Evolutionary conservation across 2,888 invertebrate species (phyloP).

Genomic region (Anodontia alba): DNA sequence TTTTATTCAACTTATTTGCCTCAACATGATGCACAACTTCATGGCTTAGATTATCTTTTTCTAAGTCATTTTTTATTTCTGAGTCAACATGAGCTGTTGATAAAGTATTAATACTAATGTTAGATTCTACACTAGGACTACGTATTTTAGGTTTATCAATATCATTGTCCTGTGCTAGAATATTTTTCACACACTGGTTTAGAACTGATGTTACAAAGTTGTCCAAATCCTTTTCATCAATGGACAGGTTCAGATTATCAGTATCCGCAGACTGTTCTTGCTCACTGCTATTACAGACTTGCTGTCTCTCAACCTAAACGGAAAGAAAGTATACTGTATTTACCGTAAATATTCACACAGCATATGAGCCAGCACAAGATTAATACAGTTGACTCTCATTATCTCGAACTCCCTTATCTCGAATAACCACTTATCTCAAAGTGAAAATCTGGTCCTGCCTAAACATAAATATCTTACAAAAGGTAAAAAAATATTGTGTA

Average conservation of each 20-base stretch:
- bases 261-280: background rate
- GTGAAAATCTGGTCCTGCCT: too few species aligned
- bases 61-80: background rate
- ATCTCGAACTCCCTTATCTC: too few species aligned
- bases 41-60: background rate
- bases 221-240: slow-evolving; percentile 24
- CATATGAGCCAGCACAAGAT: too few species aligned
- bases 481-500: too few species aligned
- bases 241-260: background rate
- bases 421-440: too few species aligned
- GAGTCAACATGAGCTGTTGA: background rate
- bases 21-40: too few species aligned
- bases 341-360: too few species aligned
- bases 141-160: background rate
- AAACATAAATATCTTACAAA: too few species aligned
- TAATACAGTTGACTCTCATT: too few species aligned
- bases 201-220: slow-evolving; percentile 37
- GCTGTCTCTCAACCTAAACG: too few species aligned
- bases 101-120: background rate
- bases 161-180: background rate
- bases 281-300: too few species aligned
- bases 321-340: too few species aligned
- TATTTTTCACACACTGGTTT: slow-evolving; percentile 37
- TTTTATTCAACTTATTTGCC: background rate
- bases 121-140: background rate